These are phyloP conservation scores for Escarpia spicata DNA, from an alignment of 2,888 invertebrate species.

Conservation along the genomic window DNA sequence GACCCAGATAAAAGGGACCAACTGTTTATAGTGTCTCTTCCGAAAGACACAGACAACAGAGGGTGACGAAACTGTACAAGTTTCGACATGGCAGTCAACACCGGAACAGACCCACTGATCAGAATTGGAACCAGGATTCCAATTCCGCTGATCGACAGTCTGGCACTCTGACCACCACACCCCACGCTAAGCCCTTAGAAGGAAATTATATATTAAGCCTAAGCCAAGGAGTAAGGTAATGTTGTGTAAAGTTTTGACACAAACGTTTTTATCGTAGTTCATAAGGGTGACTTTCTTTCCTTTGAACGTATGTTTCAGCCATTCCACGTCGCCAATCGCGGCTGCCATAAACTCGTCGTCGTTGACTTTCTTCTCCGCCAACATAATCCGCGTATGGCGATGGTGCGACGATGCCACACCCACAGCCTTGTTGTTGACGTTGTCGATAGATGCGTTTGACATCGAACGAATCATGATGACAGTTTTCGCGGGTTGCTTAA, in stretches of 20 bases:
- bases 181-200: no score
- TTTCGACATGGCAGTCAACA: no score
- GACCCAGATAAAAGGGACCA: no score
- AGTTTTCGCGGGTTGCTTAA: background rate
- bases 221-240: no score
- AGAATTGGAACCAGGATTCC: no score
- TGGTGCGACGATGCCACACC: background rate
- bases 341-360: constrained; percentile 66
- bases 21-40: no score
- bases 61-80: no score
- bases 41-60: no score
- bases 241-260: constrained; percentile 29
- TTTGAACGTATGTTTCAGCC: constrained; percentile 62
- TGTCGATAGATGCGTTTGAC: background rate
- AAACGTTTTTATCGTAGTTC: constrained; percentile 64
- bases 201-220: no score
- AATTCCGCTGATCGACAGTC: no score
- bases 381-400: background rate
- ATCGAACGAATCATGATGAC: background rate
- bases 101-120: no score
- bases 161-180: no score
- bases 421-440: background rate
- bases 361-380: constrained; percentile 55
- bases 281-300: constrained; percentile 50
- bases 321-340: constrained; percentile 64